Conservation (phyloP, 2,888 invertebrate species). For the Epirrita christyi region DNA sequence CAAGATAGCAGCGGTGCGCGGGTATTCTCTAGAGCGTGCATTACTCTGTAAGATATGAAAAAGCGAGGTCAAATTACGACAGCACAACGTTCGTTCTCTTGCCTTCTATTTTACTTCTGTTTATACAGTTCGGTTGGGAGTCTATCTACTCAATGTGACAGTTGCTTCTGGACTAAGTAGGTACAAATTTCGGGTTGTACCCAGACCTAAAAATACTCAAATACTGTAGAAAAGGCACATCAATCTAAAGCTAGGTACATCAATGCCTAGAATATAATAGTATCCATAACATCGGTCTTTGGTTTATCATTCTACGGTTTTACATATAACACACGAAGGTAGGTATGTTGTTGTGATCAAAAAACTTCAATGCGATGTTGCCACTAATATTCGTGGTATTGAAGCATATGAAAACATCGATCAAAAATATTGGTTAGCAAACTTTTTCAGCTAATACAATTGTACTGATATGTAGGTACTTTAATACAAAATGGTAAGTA, state of each 20-base stretch:
- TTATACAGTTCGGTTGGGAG: background rate
- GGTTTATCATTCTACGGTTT: too few relatives aligned
- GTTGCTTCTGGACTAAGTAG: too few relatives aligned
- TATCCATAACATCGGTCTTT: too few relatives aligned
- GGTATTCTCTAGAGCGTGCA: conserved; percentile 45
- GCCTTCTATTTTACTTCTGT: conserved; percentile 66
- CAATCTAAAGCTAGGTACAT: too few relatives aligned
- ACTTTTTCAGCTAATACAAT: background rate
- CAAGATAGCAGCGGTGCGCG: conserved; percentile 16
- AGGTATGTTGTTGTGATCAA: too few relatives aligned
- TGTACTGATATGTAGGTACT: background rate
- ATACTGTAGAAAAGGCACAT: too few relatives aligned
- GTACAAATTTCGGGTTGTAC: too few relatives aligned
- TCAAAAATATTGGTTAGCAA: background rate
- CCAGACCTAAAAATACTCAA: too few relatives aligned
- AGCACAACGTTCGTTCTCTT: conserved; percentile 69
- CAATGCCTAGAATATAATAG: too few relatives aligned
- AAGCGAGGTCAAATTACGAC: conserved; percentile 59
- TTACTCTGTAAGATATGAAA: conserved; percentile 59
- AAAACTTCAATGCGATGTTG: background rate
- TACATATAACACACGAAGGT: too few relatives aligned
- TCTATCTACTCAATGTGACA: too few relatives aligned
- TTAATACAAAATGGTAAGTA: background rate
- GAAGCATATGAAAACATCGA: too few relatives aligned
- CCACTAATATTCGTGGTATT: background rate